Evolutionary conservation across 2,888 invertebrate species (phyloP), one percentile per base, ranked within the genome.

Genomic region (Tipula lateralis): DNA sequence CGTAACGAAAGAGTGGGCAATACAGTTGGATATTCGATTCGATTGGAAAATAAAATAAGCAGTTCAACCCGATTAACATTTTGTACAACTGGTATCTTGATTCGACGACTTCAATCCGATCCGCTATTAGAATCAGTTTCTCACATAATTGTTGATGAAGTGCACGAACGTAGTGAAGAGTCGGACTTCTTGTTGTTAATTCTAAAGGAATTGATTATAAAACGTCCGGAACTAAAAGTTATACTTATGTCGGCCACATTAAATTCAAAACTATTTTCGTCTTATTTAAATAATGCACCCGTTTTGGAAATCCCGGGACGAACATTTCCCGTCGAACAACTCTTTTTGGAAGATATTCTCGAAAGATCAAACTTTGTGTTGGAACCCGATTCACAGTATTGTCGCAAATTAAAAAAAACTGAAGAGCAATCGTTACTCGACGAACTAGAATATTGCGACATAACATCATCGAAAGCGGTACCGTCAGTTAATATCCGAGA

Each of bases 191-290:
- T 98, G 5, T 89, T 98, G 50, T 92, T 97, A 85, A 94, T 97
- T 19, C 89, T 98, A 50, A 94, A 95, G 89, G 94, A 96, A 88
- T 91, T 97, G 84, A 90, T 97, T 84, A 91, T 91, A 85, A 91
- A 93, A 84, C 93, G 96, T 85, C 92, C 93, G 83, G 94, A 97
- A 88, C 90, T 98, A 84, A 96, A 95, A 87, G 91, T 98, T 0
- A 93, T 98, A 87, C 91, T 98, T 5, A 98, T 98, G 98, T 97
- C 97, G 88, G 98, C 98, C 1, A 97, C 97, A 0, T 89, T 98
- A 87, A 97, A 98, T 89, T 94, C 96, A 0, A 93, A 94, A 36
- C 90, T 96, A 85, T 98, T 98, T 88, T 94, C 95, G 1, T 91
- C 93, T 83, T 98, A 98, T 89, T 98, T 98, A 89, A 92, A 92